These are phyloP conservation scores for Epinephelus coioides DNA, from an alignment of 2,797 vertebrate genomes.

Conservation along the genomic window DNA sequence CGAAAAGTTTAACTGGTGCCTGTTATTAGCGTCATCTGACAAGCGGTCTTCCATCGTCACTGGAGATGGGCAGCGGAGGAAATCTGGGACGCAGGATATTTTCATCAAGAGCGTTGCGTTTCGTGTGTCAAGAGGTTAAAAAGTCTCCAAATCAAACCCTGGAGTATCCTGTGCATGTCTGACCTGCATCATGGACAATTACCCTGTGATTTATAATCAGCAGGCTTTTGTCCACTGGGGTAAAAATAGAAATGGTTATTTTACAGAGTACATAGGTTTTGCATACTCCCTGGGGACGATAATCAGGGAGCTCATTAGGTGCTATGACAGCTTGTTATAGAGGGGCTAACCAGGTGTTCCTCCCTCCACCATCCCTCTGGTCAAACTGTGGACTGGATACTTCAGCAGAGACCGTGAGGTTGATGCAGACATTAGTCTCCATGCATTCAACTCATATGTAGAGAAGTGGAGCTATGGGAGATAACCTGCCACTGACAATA, in stretches of 20 bases:
- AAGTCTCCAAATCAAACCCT: slow-evolving; percentile 59
- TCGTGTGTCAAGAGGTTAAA: slow-evolving; percentile 63
- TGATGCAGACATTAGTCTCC: slow-evolving; percentile 49
- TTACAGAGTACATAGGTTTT: slow-evolving; percentile 55
- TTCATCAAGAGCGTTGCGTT: slow-evolving; percentile 65
- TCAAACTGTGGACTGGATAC: slow-evolving; percentile 52
- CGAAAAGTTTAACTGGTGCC: slow-evolving; percentile 50
- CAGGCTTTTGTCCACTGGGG: slow-evolving; percentile 62
- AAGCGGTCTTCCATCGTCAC: slow-evolving; percentile 47
- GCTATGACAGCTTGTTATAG: slow-evolving; percentile 71
- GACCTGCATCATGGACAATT: slow-evolving; percentile 61
- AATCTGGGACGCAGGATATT: slow-evolving; percentile 58
- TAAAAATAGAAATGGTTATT: slow-evolving; percentile 71
- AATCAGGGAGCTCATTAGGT: slow-evolving; percentile 82
- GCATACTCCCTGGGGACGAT: slow-evolving; percentile 75
- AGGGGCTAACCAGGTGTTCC: slow-evolving; percentile 76
- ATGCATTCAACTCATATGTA: slow-evolving; percentile 23
- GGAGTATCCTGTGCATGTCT: slow-evolving; percentile 54
- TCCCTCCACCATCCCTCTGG: slow-evolving; percentile 64
- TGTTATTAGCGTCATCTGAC: slow-evolving; percentile 60
- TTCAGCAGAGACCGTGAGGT: slow-evolving; percentile 40
- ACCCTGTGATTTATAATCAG: slow-evolving; percentile 72
- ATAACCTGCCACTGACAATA: slow-evolving; percentile 60
- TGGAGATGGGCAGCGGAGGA: slow-evolving; percentile 44
- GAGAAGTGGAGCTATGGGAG: slow-evolving; percentile 56